Conservation (phyloP, 2,113 vertebrate species). For the Serilophus lunatus region DNA sequence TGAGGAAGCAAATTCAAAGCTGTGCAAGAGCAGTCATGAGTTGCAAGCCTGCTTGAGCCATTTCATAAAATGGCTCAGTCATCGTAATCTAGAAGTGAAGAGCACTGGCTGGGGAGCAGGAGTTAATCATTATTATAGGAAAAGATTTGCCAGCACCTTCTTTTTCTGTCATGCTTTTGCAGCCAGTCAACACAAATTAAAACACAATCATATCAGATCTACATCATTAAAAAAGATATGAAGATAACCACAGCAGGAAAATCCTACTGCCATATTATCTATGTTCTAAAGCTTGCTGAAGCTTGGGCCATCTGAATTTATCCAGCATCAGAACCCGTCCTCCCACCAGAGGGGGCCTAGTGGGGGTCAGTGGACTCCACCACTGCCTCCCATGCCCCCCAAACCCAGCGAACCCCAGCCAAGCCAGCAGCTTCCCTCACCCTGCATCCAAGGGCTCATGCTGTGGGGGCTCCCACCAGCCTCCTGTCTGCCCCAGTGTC, state of each 20-base stretch:
- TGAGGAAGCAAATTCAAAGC: background rate
- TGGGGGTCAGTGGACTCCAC: accelerated
- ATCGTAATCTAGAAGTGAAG: background rate
- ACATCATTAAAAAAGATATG: background rate
- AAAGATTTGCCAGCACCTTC: background rate
- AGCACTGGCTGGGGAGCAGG: background rate
- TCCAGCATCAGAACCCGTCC: background rate
- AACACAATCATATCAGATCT: accelerated
- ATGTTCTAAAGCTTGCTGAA: background rate
- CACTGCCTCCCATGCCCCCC: accelerated
- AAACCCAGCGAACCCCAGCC: accelerated
- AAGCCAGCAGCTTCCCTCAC: background rate
- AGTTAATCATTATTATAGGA: background rate
- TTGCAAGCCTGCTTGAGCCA: background rate
- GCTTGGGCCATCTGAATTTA: background rate
- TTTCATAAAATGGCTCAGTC: background rate
- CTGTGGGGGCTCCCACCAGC: background rate
- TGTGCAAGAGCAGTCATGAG: accelerated
- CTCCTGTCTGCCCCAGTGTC: accelerated
- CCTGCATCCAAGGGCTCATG: accelerated
- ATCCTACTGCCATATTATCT: background rate
- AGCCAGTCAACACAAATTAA: background rate
- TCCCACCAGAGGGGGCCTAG: background rate
- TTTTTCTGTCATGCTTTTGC: background rate
- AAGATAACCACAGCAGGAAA: background rate